These are phyloP conservation scores for Papilio helenus DNA, from an alignment of 1,140 invertebrate species.

Conservation along the genomic window DNA sequence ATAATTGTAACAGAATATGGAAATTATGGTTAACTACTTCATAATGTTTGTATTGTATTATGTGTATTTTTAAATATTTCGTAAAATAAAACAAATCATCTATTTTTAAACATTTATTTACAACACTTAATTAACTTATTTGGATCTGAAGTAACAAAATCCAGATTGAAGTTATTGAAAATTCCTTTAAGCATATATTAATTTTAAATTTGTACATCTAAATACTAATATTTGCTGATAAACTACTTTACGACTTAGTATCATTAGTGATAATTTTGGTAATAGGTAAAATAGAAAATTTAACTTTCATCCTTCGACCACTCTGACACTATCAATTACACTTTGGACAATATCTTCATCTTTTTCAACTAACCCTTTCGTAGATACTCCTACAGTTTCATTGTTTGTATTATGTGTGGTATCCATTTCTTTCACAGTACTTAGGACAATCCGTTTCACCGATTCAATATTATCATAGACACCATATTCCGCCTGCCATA, in stretches of 20 bases:
- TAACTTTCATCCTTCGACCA: slow-evolving; percentile 8
- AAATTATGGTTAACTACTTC: no score
- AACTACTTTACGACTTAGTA: slow-evolving; percentile 12
- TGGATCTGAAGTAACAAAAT: no score
- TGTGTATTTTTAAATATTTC: no score
- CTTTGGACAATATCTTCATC: slow-evolving; percentile 25
- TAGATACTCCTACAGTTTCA: slow-evolving; percentile 24
- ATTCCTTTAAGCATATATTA: not conserved
- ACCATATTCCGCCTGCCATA: slow-evolving; percentile 78
- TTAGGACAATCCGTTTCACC: slow-evolving; percentile 67
- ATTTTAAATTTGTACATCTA: not conserved
- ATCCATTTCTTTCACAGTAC: slow-evolving; percentile 60
- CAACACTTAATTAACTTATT: no score
- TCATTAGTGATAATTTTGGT: slow-evolving; percentile 11
- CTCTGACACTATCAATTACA: slow-evolving; percentile 5
- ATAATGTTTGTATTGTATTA: no score
- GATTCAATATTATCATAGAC: slow-evolving; percentile 72
- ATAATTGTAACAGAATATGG: no score
- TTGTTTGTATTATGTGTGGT: slow-evolving; percentile 37
- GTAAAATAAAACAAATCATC: no score
- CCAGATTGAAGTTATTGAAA: no score
- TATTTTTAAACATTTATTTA: no score
- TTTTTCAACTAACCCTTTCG: slow-evolving; percentile 20
- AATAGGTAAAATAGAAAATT: not conserved
- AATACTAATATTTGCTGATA: not conserved